Evolutionary conservation across 2,113 vertebrate genomes (phyloP).

Genomic region (Ceyx cyanopectus): DNA sequence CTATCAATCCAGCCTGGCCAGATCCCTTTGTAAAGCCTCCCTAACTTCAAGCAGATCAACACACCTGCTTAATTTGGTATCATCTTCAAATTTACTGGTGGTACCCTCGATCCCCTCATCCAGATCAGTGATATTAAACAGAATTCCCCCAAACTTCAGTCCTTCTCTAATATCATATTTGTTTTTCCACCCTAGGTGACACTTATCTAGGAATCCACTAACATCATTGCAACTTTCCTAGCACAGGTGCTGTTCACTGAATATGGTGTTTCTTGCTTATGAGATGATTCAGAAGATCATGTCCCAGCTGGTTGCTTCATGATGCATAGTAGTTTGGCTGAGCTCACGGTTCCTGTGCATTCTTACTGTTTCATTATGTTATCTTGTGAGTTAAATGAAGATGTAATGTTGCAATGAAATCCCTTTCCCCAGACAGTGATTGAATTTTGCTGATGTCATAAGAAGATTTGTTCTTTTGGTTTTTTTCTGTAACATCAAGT

Average conservation of each 20-base stretch:
- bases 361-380: neutral
- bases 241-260: neutral
- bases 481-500: constrained; percentile 1
- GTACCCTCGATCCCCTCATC: neutral
- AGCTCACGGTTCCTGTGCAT: neutral
- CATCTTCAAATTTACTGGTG: neutral
- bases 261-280: neutral
- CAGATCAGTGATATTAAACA: neutral
- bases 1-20: neutral
- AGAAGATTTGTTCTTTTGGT: constrained; percentile 36
- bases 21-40: neutral
- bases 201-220: neutral
- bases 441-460: constrained; percentile 39
- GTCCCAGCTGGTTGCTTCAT: neutral
- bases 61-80: neutral
- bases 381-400: neutral
- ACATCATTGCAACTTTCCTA: neutral
- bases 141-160: neutral
- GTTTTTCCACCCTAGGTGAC: neutral
- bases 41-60: neutral
- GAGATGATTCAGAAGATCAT: neutral
- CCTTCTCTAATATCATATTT: neutral
- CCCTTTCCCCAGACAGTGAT: constrained; percentile 3
- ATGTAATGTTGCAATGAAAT: neutral
- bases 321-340: accelerated